Percentiles rank a stretch among this genome's conserved stretches.
phyloP scores from a whole-genome alignment of 2,797 vertebrate genomes.

The Sebastes variabilis region DNA sequence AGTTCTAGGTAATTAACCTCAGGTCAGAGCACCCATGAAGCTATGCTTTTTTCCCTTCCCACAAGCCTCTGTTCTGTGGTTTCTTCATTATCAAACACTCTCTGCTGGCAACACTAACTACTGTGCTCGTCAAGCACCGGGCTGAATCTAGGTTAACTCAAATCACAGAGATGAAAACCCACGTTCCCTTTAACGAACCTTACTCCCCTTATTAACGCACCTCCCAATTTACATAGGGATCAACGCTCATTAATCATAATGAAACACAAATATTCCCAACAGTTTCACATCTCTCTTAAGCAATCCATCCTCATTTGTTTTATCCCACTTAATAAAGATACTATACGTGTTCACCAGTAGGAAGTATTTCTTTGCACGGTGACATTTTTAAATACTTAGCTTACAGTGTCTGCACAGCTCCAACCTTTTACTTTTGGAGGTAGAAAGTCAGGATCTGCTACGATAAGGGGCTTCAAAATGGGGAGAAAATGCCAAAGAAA shows the following conservation, averaged over 20 bases:
- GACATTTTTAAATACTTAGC: conserved; percentile 28
- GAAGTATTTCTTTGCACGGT: not conserved
- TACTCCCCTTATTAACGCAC: conserved; percentile 25
- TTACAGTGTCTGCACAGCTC: not conserved
- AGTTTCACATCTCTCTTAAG: conserved; percentile 34
- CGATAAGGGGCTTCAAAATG: not conserved
- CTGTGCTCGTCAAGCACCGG: conserved; percentile 16
- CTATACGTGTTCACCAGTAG: not conserved
- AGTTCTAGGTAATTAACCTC: conserved; percentile 31
- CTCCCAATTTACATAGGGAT: conserved; percentile 39
- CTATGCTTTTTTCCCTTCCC: not conserved
- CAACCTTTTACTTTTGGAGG: conserved; percentile 2
- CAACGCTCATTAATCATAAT: conserved; percentile 55
- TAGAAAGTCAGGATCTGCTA: conserved; percentile 6
- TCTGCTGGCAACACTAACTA: conserved; percentile 16
- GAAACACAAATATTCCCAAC: conserved; percentile 50
- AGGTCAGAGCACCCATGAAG: not conserved
- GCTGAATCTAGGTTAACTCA: conserved; percentile 56
- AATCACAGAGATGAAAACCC: conserved; percentile 34
- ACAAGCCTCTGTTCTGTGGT: not conserved
- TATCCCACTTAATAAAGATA: conserved; percentile 36
- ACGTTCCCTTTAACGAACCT: conserved; percentile 40
- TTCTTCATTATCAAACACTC: conserved; percentile 41
- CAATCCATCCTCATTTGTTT: conserved; percentile 47
- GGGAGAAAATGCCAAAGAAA: conserved; percentile 7